phyloP scores from a whole-genome alignment of 2,113 vertebrate genomes.

The Boleophthalmus pectinirostris region DNA sequence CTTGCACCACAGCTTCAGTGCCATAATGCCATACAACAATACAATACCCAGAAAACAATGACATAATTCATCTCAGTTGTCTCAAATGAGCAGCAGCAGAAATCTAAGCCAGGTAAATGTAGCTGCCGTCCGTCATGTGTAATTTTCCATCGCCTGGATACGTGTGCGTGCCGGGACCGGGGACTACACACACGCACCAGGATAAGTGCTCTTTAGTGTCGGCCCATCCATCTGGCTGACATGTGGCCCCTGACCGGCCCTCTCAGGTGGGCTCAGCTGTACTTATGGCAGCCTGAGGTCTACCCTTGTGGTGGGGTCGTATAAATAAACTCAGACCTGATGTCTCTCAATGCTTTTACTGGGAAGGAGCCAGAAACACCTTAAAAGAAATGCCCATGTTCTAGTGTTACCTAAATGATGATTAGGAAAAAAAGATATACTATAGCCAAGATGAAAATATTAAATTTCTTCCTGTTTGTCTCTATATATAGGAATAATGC shows the following conservation, averaged over 20 bases:
- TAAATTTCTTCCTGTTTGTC: background rate
- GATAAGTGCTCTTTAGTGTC: conserved; percentile 68
- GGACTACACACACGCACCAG: conserved; percentile 47
- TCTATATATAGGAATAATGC: background rate
- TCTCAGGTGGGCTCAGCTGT: conserved; percentile 61
- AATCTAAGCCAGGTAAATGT: conserved; percentile 5
- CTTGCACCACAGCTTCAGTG: background rate
- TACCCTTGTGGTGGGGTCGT: conserved; percentile 34
- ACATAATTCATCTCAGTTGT: background rate
- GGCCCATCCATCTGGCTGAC: conserved; percentile 71
- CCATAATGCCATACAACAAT: background rate
- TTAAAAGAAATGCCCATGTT: background rate
- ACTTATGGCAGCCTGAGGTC: conserved; percentile 60
- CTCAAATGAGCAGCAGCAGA: background rate
- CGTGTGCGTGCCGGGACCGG: conserved; percentile 40
- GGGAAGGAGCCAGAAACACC: background rate
- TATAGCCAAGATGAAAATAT: background rate
- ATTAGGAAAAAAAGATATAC: background rate
- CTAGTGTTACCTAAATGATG: background rate
- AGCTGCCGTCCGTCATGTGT: background rate
- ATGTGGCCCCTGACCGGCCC: conserved; percentile 43
- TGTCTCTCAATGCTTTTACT: conserved; percentile 12
- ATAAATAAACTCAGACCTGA: conserved; percentile 17
- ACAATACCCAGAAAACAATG: background rate
- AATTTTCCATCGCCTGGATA: conserved; percentile 12